phyloP scores from a whole-genome alignment of 2,888 invertebrate species.

The Melipona beecheii region DNA sequence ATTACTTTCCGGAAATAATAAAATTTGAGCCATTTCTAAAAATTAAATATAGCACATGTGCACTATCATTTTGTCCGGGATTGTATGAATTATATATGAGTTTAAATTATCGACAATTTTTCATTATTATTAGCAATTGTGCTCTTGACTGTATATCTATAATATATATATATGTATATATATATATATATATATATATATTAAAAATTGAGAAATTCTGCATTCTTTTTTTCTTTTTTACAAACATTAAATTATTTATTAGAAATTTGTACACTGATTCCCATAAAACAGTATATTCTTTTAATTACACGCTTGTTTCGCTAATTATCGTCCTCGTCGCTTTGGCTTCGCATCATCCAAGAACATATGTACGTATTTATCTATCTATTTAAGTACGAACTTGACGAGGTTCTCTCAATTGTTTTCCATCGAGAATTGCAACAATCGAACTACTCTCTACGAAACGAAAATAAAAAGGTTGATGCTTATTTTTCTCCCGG shows the following conservation, averaged over 20 bases:
- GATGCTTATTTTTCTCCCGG: conserved; percentile 3
- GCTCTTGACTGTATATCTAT: conserved; percentile 33
- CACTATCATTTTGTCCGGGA: no score
- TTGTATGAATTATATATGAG: no score
- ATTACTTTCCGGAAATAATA: no score
- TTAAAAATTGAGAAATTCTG: conserved; percentile 77
- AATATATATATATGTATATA: conserved; percentile 39
- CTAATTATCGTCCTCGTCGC: conserved; percentile 55
- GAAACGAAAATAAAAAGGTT: background rate
- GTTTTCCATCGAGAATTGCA: conserved; percentile 2
- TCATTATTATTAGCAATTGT: no score
- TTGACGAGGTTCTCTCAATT: background rate
- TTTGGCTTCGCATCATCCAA: conserved; percentile 46
- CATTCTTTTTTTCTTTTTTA: conserved; percentile 72
- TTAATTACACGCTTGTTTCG: conserved; percentile 63
- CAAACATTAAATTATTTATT: conserved; percentile 77
- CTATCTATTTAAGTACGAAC: conserved; percentile 17
- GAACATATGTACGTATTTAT: conserved; percentile 12
- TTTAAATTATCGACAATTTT: no score
- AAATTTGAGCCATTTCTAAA: no score
- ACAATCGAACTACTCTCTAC: conserved; percentile 13
- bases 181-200: conserved; percentile 65
- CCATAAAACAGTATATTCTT: conserved; percentile 67
- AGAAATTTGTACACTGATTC: conserved; percentile 82
- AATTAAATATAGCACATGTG: no score